Evolutionary conservation across 2,888 invertebrate genomes (phyloP).

Genomic region (Criorhina ranunculi): DNA sequence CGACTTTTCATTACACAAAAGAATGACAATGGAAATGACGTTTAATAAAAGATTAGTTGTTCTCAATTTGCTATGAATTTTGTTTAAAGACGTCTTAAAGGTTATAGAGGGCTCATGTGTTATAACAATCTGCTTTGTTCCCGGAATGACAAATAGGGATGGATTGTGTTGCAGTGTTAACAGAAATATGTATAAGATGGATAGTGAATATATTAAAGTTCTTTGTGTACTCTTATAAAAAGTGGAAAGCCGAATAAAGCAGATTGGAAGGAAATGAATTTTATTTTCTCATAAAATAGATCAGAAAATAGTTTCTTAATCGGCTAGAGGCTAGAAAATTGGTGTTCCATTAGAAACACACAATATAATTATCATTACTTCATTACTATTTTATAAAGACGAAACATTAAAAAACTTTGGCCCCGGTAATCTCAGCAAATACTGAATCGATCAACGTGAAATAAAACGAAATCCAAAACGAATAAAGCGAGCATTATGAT

Average conservation of each 20-base stretch:
- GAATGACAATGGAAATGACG: conserved; percentile 72
- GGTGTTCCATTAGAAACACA: no score
- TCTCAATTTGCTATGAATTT: conserved; percentile 67
- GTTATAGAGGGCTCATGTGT: conserved; percentile 62
- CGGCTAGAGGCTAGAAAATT: no score
- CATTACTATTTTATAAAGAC: no score
- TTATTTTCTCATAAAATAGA: no score
- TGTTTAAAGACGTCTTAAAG: conserved; percentile 46
- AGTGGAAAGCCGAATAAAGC: no score
- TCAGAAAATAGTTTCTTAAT: no score
- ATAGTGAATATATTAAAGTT: background rate
- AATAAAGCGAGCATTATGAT: no score
- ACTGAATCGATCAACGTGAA: no score
- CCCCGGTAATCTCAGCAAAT: no score
- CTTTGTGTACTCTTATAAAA: background rate
- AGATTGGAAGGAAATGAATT: background rate
- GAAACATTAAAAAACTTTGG: no score
- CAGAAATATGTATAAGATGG: conserved; percentile 5
- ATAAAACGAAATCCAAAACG: no score
- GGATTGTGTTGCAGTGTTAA: background rate
- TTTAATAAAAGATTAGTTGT: conserved; percentile 75
- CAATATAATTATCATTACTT: no score
- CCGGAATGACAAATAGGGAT: conserved; percentile 50
- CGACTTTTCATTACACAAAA: conserved; percentile 73
- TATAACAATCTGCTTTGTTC: conserved; percentile 36